These are phyloP conservation scores for Misgurnus anguillicaudatus DNA, from an alignment of 2,113 vertebrate species.

Conservation along the genomic window DNA sequence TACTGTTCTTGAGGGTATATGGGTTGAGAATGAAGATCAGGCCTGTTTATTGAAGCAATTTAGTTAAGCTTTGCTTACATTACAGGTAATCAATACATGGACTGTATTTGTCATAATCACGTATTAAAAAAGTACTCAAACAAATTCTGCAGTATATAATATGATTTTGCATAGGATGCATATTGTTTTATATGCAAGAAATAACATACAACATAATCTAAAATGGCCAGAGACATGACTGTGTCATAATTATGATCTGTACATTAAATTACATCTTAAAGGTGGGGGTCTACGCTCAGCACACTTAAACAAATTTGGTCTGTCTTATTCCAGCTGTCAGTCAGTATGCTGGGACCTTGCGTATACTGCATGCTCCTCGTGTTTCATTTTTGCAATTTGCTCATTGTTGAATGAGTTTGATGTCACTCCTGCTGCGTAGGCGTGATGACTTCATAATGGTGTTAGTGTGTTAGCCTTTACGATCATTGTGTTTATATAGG, in stretches of 20 bases:
- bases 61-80: too few species aligned
- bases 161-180: too few species aligned
- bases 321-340: background rate
- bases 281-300: background rate
- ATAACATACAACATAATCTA: too few species aligned
- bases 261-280: background rate
- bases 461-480: background rate
- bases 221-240: background rate
- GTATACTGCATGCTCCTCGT: background rate
- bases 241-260: constrained; percentile 2
- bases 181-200: too few species aligned
- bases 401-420: background rate
- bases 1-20: too few species aligned
- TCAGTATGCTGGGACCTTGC: constrained; percentile 1
- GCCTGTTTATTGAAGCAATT: too few species aligned
- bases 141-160: too few species aligned
- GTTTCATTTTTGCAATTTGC: background rate
- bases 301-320: constrained; percentile 4
- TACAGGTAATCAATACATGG: too few species aligned
- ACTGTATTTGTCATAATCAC: too few species aligned
- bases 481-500: constrained; percentile 1
- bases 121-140: too few species aligned
- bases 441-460: background rate
- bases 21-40: too few species aligned
- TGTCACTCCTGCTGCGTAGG: background rate